Evolutionary conservation across 2,888 invertebrate species (phyloP), one percentile per base, ranked within the genome.

Genomic region (Campaea margaritaria): DNA sequence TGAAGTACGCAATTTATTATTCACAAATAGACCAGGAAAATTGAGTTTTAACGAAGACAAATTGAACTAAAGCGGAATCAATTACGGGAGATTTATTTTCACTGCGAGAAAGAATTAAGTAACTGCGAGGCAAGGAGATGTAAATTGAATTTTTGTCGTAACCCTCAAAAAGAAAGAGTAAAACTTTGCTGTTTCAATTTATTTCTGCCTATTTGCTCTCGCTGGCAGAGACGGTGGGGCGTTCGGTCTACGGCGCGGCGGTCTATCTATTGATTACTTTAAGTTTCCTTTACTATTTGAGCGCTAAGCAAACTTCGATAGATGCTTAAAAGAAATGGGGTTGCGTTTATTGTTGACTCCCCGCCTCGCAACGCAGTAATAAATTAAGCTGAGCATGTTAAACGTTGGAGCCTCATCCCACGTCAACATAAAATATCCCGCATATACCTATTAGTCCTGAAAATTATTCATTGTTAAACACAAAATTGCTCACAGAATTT

Each of bases 41-140:
- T 91, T 88, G 90, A 85, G 88, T 89, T 91, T 90, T 90, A 90
- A 91, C 89, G 89, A 91, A 90, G 90, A 90, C 89, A 90, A 89
- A 91, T 90, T 89, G 88, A 88, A 91, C 87, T 88, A 87, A 89
- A 90, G 86, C 89, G 82, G 86, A 91, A 90, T 89, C 90, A 91
- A 90, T 91, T 91, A 90, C 83, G 84, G 83, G 80, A 88, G 90
- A 89, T 89, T 91, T 90, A 89, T 89, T 89, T 87, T 87, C 85
- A 83, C 83, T 78, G 84, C 81, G 83, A 81, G 85, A 88, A 87
- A 87, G 87, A 88, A 86, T 87, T 87, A 89, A 89, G 86, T 87
- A 85, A 86, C 84, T 79, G 83, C 80, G 86, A 83, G 76, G 82
- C 82, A 83, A 82, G 81, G 77, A 85, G 86, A 89, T 88, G 86